These are phyloP conservation scores for Sander vitreus DNA, from an alignment of 2,113 vertebrate genomes.

Conservation along the genomic window DNA sequence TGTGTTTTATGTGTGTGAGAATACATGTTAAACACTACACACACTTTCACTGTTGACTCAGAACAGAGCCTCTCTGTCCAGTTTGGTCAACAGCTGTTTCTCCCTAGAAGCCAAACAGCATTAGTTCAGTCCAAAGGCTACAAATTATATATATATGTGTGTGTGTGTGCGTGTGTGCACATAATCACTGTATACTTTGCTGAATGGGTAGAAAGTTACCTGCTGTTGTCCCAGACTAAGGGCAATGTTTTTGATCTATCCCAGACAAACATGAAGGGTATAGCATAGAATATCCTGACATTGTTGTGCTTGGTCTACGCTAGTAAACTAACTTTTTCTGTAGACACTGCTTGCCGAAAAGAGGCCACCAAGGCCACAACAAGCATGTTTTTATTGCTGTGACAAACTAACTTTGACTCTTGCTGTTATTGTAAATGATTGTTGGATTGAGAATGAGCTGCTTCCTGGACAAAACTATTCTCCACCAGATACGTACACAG, in stretches of 20 bases:
- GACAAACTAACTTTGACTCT: not conserved
- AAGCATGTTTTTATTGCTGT: not conserved
- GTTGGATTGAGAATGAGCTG: not conserved
- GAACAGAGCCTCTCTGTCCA: conserved; percentile 54
- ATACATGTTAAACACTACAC: conserved; percentile 41
- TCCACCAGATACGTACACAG: not conserved
- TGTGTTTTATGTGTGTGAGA: conserved; percentile 27
- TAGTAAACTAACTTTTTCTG: not conserved
- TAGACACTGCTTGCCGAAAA: not conserved
- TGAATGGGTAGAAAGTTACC: conserved; percentile 27
- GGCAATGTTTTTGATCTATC: conserved; percentile 16
- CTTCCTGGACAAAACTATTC: conserved; percentile 4
- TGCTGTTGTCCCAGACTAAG: conserved; percentile 41
- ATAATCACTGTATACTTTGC: conserved; percentile 43
- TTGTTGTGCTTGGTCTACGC: not conserved
- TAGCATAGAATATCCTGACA: not conserved
- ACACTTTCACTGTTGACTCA: conserved; percentile 48
- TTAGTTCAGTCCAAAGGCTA: conserved; percentile 54
- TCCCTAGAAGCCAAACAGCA: conserved; percentile 60
- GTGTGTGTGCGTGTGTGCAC: not conserved
- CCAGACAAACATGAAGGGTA: not conserved
- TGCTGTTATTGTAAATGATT: not conserved
- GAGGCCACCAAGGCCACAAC: not conserved
- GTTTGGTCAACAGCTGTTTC: conserved; percentile 73
- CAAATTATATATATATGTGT: conserved; percentile 23